Percentiles rank a stretch among this genome's conserved stretches.
Conservation (phyloP, 2,888 invertebrate genomes). For the Pilophorus perplexus region DNA sequence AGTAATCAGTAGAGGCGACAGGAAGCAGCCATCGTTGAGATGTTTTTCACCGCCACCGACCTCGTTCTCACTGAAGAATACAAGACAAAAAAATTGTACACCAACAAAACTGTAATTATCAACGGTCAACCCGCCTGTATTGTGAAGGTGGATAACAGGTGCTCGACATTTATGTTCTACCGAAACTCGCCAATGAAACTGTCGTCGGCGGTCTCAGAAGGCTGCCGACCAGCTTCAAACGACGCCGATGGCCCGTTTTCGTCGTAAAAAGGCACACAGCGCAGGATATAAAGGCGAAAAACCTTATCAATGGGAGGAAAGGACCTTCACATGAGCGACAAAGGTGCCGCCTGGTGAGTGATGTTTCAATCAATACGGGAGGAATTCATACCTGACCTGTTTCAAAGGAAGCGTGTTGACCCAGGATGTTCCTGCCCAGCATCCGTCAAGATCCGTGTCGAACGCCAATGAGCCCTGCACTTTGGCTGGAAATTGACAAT, state of each 20-base stretch:
- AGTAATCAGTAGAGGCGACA: too few relatives aligned
- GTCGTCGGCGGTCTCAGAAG: constrained; percentile 14
- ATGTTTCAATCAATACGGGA: constrained; percentile 26
- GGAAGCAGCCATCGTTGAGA: too few relatives aligned
- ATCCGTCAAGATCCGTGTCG: too few relatives aligned
- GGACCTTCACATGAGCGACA: neutral
- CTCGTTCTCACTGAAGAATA: neutral
- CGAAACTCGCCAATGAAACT: constrained; percentile 24
- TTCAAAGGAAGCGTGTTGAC: too few relatives aligned
- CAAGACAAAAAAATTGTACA: too few relatives aligned
- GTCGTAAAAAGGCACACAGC: too few relatives aligned
- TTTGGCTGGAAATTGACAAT: too few relatives aligned
- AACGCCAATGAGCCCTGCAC: too few relatives aligned
- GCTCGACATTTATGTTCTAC: neutral
- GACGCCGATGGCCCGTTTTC: constrained; percentile 16
- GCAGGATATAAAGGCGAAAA: constrained; percentile 19
- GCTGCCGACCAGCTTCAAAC: neutral
- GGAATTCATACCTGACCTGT: constrained; percentile 21
- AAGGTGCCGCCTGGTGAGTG: constrained; percentile 18
- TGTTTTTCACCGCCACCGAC: too few relatives aligned
- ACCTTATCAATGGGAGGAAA: constrained; percentile 18
- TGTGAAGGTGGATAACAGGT: neutral
- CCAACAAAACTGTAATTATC: constrained; percentile 6
- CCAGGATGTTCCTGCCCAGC: too few relatives aligned
- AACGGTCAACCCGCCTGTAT: neutral